Percentiles rank a stretch among this genome's conserved stretches.
phyloP scores from a whole-genome alignment of 2,888 invertebrate species.

The Polia nebulosa region DNA sequence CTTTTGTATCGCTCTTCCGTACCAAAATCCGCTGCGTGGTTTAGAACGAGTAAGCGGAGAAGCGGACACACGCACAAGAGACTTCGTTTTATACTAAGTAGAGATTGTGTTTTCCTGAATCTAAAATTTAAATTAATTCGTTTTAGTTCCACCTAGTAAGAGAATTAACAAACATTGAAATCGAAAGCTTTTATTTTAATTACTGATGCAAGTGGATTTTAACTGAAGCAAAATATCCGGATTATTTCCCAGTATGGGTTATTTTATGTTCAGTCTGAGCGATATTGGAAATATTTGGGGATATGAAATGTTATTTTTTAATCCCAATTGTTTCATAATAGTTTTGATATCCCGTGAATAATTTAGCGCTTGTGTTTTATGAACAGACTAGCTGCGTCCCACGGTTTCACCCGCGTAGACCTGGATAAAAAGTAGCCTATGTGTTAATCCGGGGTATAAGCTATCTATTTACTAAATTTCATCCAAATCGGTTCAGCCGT shows the following conservation, averaged over 20 bases:
- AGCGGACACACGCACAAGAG: too few species aligned
- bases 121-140: neutral
- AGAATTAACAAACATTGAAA: constrained; percentile 8
- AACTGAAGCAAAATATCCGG: neutral
- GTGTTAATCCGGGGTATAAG: too few species aligned
- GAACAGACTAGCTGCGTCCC: too few species aligned
- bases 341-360: neutral
- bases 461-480: too few species aligned
- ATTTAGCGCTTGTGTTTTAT: neutral
- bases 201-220: constrained; percentile 8
- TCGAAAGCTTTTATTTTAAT: constrained; percentile 12
- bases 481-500: too few species aligned
- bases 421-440: too few species aligned
- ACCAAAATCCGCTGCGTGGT: too few species aligned
- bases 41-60: too few species aligned
- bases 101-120: too few species aligned
- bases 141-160: neutral
- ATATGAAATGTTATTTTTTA: neutral
- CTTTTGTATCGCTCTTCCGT: too few species aligned
- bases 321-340: neutral
- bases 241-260: neutral
- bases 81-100: too few species aligned
- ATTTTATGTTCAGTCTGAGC: neutral
- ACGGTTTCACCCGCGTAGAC: too few species aligned
- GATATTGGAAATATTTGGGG: constrained; percentile 5